phyloP scores from a whole-genome alignment of 2,888 invertebrate genomes.

The Trichogramma dendrolimi region DNA sequence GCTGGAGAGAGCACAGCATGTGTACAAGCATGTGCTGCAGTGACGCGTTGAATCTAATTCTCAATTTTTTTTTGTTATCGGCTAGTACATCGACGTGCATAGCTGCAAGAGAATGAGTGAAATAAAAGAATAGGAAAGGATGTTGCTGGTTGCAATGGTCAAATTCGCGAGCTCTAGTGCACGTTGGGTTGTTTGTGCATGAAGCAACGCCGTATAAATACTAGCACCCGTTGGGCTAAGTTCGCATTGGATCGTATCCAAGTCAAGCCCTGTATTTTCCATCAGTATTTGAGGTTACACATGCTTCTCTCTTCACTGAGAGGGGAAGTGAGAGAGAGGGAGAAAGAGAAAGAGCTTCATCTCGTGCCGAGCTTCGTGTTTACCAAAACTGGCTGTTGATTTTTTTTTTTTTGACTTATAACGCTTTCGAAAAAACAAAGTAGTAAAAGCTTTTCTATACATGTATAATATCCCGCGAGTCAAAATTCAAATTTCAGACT shows the following conservation, averaged over 20 bases:
- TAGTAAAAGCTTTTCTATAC: too few relatives aligned
- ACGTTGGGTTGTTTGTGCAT: conserved; percentile 37
- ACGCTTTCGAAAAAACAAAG: too few relatives aligned
- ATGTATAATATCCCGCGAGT: too few relatives aligned
- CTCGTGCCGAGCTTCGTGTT: too few relatives aligned
- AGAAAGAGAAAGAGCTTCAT: neutral
- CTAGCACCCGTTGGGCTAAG: conserved; percentile 38
- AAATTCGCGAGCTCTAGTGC: conserved; percentile 35
- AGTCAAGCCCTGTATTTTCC: conserved; percentile 38
- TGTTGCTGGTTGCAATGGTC: conserved; percentile 40
- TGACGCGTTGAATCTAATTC: too few relatives aligned
- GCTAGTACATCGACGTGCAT: conserved; percentile 10
- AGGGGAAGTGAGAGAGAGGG: neutral
- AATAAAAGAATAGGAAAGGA: conserved; percentile 23
- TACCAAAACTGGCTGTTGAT: too few relatives aligned
- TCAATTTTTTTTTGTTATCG: too few relatives aligned
- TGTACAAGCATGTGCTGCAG: too few relatives aligned
- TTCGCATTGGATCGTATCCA: conserved; percentile 43
- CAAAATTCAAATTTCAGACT: too few relatives aligned
- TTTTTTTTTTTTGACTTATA: too few relatives aligned
- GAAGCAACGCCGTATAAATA: conserved; percentile 26
- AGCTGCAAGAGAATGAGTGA: conserved; percentile 4
- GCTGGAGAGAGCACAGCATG: too few relatives aligned
- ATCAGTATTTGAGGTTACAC: conserved; percentile 36
- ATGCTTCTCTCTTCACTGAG: conserved; percentile 4